Evolutionary conservation across 2,797 vertebrate species (phyloP).

Genomic region (Sebastes itinus): DNA sequence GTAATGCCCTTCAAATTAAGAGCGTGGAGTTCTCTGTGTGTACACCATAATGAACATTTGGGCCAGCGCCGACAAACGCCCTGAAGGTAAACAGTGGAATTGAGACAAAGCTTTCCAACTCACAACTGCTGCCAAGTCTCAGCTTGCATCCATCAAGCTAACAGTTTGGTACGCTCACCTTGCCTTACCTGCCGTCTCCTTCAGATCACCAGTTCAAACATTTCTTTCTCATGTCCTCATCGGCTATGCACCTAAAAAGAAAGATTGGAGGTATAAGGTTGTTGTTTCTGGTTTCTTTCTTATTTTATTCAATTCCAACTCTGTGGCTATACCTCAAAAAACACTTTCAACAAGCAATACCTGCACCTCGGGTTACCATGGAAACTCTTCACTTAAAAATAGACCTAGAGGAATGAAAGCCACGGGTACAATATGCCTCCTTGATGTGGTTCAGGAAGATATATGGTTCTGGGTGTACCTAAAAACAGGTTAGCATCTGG

Average conservation of each 20-base stretch:
- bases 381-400: constrained; percentile 83
- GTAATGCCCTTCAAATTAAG: constrained; percentile 37
- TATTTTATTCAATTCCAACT: constrained; percentile 70
- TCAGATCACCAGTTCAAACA: constrained; percentile 58
- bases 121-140: constrained; percentile 43
- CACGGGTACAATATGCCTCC: constrained; percentile 62
- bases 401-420: constrained; percentile 73
- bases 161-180: constrained; percentile 54
- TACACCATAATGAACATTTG: constrained; percentile 37
- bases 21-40: not conserved
- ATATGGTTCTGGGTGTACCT: constrained; percentile 53
- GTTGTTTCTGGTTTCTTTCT: constrained; percentile 59
- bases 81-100: constrained; percentile 47
- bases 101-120: constrained; percentile 45
- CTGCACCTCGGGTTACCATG: constrained; percentile 80
- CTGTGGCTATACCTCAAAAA: constrained; percentile 71
- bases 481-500: constrained; percentile 58
- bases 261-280: constrained; percentile 43
- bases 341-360: constrained; percentile 74
- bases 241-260: constrained; percentile 31
- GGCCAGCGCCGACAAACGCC: constrained; percentile 29
- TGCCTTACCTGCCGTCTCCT: constrained; percentile 38
- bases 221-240: constrained; percentile 44
- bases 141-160: constrained; percentile 51
- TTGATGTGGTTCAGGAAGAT: constrained; percentile 73